Conservation (phyloP, 2,888 invertebrate species). For the Proisotoma minuta region DNA sequence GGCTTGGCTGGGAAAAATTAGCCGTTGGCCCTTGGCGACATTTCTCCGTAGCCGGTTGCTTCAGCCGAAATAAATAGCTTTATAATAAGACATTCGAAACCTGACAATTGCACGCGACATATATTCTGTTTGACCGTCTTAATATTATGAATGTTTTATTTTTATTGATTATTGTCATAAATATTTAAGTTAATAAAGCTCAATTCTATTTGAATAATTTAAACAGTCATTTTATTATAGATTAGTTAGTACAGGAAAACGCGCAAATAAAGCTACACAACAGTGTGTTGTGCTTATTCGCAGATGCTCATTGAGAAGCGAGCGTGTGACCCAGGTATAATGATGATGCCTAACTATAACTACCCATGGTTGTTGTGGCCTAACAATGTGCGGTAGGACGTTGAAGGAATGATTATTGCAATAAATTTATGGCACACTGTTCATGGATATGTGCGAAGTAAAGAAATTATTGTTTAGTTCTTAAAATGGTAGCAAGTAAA, state of each 20-base stretch:
- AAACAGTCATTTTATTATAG: background rate
- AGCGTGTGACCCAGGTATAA: too few species aligned
- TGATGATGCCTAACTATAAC: too few species aligned
- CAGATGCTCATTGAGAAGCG: too few species aligned
- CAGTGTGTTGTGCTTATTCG: too few species aligned
- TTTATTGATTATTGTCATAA: background rate
- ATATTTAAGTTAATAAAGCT: background rate
- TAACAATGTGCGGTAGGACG: background rate
- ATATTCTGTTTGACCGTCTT: too few species aligned
- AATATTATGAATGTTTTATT: too few species aligned
- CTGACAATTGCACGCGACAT: too few species aligned
- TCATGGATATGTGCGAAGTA: background rate
- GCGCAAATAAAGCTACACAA: too few species aligned
- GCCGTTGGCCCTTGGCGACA: constrained; percentile 42
- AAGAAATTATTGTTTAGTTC: background rate
- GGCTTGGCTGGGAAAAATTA: constrained; percentile 64
- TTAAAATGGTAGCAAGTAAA: background rate
- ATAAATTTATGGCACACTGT: background rate
- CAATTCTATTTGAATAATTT: too few species aligned
- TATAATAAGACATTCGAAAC: too few species aligned
- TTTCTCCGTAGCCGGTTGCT: constrained; percentile 35
- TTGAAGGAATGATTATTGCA: background rate
- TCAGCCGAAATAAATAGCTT: constrained; percentile 18
- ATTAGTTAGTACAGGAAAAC: too few species aligned
- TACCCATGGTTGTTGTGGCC: too few species aligned